Evolutionary conservation across 2,888 invertebrate genomes (phyloP).

Genomic region (Amblyteles armatorius): DNA sequence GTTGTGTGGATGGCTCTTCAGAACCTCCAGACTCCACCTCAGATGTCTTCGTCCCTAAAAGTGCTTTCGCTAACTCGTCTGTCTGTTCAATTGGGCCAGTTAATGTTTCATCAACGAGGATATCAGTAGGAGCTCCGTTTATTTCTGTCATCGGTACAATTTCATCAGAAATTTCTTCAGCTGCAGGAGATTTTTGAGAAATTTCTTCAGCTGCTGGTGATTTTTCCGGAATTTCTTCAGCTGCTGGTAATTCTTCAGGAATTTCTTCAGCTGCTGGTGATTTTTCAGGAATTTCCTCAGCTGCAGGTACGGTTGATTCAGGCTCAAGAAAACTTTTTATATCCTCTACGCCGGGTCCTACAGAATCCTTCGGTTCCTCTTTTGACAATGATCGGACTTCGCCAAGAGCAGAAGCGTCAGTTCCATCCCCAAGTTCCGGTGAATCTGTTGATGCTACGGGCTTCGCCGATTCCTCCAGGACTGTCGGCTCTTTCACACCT

Average conservation of each 20-base stretch:
- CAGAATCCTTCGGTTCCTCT: slow-evolving; percentile 16
- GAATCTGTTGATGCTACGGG: neutral
- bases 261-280: neutral
- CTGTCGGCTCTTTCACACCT: slow-evolving; percentile 36
- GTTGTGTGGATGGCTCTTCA: neutral
- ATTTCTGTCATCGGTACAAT: neutral
- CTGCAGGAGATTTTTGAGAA: neutral
- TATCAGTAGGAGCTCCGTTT: neutral
- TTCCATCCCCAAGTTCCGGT: slow-evolving; percentile 2
- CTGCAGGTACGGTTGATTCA: neutral
- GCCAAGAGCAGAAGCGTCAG: neutral
- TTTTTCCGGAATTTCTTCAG: no score
- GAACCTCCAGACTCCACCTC: slow-evolving; percentile 10
- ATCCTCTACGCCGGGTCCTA: neutral
- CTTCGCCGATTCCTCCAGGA: slow-evolving; percentile 4
- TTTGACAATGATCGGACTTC: neutral
- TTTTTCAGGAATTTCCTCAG: neutral
- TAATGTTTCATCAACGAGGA: neutral
- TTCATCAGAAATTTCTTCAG: neutral
- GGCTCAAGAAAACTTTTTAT: neutral
- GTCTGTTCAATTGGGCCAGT: neutral
- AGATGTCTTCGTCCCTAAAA: neutral
- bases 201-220: no score
- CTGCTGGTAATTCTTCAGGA: no score
- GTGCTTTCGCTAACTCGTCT: neutral